phyloP scores from a whole-genome alignment of 2,113 vertebrate species.

The Delphinapterus leucas region DNA sequence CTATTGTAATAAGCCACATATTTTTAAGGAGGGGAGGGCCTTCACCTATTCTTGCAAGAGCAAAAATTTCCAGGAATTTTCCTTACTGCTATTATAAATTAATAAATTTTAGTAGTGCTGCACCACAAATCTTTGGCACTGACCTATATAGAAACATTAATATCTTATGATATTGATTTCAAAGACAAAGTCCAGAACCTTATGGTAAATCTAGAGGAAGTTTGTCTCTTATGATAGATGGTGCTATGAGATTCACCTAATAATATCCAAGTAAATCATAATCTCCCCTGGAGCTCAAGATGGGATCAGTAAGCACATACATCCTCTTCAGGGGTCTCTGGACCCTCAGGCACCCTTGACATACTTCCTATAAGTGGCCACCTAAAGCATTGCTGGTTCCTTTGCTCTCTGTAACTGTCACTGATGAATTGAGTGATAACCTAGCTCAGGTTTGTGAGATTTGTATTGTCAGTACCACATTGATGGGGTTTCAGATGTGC shows the following conservation, averaged over 20 bases:
- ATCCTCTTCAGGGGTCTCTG: not conserved
- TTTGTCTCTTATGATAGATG: slow-evolving; percentile 63
- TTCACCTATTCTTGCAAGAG: slow-evolving; percentile 68
- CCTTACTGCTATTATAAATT: slow-evolving; percentile 73
- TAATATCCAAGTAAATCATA: not conserved
- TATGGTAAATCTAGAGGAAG: slow-evolving; percentile 73
- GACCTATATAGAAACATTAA: slow-evolving; percentile 75
- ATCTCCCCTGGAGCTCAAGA: not conserved
- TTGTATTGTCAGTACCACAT: not conserved
- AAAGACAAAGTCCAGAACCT: slow-evolving; percentile 70
- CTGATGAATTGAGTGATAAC: not conserved
- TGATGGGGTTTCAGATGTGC: not conserved
- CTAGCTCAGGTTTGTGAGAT: not conserved
- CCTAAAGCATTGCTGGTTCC: not conserved
- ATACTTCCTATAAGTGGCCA: not conserved
- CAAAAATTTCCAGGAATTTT: slow-evolving; percentile 74
- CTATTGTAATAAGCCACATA: slow-evolving; percentile 61
- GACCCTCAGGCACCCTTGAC: not conserved
- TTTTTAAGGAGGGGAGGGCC: slow-evolving; percentile 58
- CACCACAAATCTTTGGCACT: slow-evolving; percentile 74
- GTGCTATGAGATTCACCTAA: not conserved
- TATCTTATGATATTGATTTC: slow-evolving; percentile 77
- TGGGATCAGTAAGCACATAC: fast-evolving
- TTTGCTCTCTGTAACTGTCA: not conserved
- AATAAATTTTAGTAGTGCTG: slow-evolving; percentile 69